Conservation (phyloP, 2,113 vertebrate species). For the Steatornis caripensis region DNA sequence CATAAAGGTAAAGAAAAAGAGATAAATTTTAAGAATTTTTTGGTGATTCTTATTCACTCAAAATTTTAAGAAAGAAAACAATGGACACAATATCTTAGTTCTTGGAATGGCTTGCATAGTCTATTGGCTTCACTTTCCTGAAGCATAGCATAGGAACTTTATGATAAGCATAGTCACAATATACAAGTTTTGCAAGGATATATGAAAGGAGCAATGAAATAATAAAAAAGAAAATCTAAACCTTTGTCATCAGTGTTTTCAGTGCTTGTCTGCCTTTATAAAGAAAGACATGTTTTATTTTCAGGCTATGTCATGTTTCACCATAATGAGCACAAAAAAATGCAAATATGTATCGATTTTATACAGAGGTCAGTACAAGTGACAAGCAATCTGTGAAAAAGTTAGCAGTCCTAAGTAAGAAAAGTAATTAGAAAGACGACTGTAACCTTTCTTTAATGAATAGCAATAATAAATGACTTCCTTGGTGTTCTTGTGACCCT, state of each 20-base stretch:
- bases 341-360: slow-evolving; percentile 71
- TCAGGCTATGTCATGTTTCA: slow-evolving; percentile 42
- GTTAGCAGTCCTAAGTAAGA: slow-evolving; percentile 51
- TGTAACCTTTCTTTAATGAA: slow-evolving; percentile 70
- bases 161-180: not conserved
- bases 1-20: not conserved
- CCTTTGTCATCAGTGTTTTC: not conserved
- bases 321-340: slow-evolving; percentile 59
- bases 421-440: slow-evolving; percentile 72
- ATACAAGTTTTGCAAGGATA: not conserved
- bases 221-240: not conserved
- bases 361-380: slow-evolving; percentile 63
- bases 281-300: slow-evolving; percentile 42
- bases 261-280: not conserved
- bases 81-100: not conserved
- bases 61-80: not conserved
- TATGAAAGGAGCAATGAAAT: not conserved
- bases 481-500: slow-evolving; percentile 60
- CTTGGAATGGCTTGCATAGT: not conserved
- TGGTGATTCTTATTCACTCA: not conserved
- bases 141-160: not conserved
- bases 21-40: not conserved
- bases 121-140: not conserved
- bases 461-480: slow-evolving; percentile 71
- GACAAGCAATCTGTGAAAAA: slow-evolving; percentile 67